These are phyloP conservation scores for Rallus crepitans DNA, from an alignment of 2,797 vertebrate genomes.

Conservation along the genomic window DNA sequence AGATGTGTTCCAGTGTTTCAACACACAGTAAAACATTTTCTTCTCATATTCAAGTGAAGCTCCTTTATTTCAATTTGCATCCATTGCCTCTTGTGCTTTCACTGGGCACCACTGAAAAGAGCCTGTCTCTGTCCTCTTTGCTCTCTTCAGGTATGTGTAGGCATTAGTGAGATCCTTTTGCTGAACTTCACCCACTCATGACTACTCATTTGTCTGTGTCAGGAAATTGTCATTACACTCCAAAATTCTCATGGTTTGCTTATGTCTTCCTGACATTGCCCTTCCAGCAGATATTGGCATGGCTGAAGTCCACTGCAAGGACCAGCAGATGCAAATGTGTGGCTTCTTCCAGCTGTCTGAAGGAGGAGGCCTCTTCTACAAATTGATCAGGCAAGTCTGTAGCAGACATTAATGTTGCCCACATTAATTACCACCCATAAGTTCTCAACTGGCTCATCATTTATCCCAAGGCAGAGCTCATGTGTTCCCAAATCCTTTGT, in stretches of 20 bases:
- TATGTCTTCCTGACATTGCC: background rate
- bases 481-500: background rate
- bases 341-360: background rate
- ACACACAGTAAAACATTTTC: no score
- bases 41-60: no score
- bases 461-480: background rate
- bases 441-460: background rate
- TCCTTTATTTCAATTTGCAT: background rate
- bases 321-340: background rate
- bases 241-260: background rate
- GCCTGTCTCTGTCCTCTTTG: no score
- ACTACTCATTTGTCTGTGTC: background rate
- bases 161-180: background rate
- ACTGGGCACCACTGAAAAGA: no score
- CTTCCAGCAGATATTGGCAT: background rate
- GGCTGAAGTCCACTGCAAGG: background rate
- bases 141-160: background rate
- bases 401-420: background rate
- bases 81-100: no score
- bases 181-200: background rate
- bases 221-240: background rate
- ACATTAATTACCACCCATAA: background rate
- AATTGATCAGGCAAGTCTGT: background rate
- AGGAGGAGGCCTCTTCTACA: background rate
- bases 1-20: no score